Evolutionary conservation across 2,888 invertebrate species (phyloP).

Genomic region (Leucophora obtusa): DNA sequence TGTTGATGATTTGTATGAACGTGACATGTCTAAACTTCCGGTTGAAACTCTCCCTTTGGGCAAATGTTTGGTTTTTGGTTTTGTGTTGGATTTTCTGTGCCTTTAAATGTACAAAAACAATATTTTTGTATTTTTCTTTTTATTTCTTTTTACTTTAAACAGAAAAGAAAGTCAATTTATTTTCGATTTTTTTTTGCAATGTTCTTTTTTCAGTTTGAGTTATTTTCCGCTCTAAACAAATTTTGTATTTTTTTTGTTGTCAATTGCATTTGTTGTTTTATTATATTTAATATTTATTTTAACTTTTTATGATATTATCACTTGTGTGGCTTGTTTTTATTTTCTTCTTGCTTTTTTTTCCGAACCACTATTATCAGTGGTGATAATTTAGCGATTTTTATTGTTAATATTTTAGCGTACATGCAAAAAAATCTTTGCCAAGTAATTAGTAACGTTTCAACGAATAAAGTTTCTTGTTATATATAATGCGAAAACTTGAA

Average conservation of each 20-base stretch:
- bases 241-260: constrained; percentile 1
- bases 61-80: not conserved
- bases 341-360: constrained; percentile 25
- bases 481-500: too few species aligned
- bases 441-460: too few species aligned
- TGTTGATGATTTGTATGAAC: constrained; percentile 49
- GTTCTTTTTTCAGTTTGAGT: constrained; percentile 28
- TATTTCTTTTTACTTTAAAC: constrained; percentile 31
- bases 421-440: too few species aligned
- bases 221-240: constrained; percentile 22
- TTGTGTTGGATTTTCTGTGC: not conserved
- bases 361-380: constrained; percentile 24
- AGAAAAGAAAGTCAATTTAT: constrained; percentile 52
- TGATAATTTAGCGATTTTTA: too few species aligned
- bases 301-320: constrained; percentile 49
- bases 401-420: too few species aligned
- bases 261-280: not conserved
- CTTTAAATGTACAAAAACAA: not conserved
- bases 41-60: constrained; percentile 38
- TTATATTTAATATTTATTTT: constrained; percentile 23
- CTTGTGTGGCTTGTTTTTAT: constrained; percentile 31
- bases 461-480: too few species aligned
- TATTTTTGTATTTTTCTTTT: constrained; percentile 15
- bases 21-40: constrained; percentile 66
- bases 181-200: constrained; percentile 12